A percentile compares a stretch with the other conserved stretches of the same genome.
These are phyloP conservation scores for Catonia carolina DNA, from an alignment of 2,888 invertebrate genomes.

Conservation along the genomic window DNA sequence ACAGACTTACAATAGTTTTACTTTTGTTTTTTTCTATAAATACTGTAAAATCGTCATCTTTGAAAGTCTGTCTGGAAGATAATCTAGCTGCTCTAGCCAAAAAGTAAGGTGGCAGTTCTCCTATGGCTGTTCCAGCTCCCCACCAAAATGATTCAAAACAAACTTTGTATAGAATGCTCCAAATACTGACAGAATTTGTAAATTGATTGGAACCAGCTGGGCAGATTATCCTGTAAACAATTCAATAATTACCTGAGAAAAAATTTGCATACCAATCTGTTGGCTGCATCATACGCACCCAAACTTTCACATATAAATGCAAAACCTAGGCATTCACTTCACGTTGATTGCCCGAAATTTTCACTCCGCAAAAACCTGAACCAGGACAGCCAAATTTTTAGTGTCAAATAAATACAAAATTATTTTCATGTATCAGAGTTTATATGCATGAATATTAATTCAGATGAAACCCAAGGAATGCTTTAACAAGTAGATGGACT, in stretches of 20 bases:
- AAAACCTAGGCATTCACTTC: no score
- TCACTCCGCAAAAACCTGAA: no score
- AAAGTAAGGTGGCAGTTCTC: conserved; percentile 98
- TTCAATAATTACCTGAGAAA: conserved; percentile 1
- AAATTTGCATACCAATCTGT: not conserved
- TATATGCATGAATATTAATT: no score
- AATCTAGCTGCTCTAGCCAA: conserved; percentile 90
- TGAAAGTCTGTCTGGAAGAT: conserved; percentile 47
- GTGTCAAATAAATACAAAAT: no score
- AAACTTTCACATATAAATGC: no score
- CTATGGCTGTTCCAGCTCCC: conserved; percentile 96
- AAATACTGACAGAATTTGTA: conserved; percentile 66
- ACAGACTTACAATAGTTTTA: no score
- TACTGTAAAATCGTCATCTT: conserved; percentile 52
- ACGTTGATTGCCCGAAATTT: no score
- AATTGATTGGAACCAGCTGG: conserved; percentile 61
- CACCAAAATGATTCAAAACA: conserved; percentile 94
- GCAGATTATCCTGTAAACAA: conserved; percentile 72
- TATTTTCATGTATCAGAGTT: no score
- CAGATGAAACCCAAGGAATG: no score
- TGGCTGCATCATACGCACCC: not conserved
- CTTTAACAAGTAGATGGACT: no score
- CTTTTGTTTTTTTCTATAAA: no score
- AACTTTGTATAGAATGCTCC: conserved; percentile 91
- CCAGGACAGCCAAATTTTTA: no score